Percentiles rank a stretch among this genome's conserved stretches.
These are phyloP conservation scores for Carettochelys insculpta DNA, from an alignment of 2,113 vertebrate genomes.

Conservation along the genomic window DNA sequence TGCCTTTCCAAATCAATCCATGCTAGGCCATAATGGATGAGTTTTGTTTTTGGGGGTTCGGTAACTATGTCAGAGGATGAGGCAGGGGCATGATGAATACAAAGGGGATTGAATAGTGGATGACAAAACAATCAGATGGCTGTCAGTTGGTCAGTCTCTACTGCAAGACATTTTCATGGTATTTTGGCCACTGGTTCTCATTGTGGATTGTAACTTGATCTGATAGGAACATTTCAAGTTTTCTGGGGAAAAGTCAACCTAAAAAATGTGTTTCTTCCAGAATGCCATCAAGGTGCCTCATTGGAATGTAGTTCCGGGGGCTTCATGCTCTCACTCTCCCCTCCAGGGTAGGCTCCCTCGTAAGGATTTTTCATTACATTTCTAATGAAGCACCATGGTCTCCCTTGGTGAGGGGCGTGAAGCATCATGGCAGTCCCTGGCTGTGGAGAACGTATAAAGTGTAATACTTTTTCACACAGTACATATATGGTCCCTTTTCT, in stretches of 20 bases:
- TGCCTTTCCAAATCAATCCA: background rate
- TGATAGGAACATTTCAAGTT: background rate
- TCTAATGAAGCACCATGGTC: background rate
- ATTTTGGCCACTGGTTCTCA: background rate
- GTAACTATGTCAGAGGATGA: background rate
- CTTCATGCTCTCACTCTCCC: background rate
- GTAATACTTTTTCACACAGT: background rate
- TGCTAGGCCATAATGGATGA: background rate
- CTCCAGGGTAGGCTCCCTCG: background rate
- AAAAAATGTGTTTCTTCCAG: background rate
- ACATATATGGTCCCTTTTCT: no score
- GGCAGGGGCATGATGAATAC: background rate
- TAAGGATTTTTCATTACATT: background rate
- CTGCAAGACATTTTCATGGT: background rate
- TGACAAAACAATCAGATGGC: background rate
- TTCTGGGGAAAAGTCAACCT: background rate
- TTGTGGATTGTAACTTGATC: background rate
- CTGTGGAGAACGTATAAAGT: background rate
- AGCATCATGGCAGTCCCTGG: background rate
- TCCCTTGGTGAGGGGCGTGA: background rate
- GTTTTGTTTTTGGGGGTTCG: background rate
- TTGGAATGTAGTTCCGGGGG: background rate
- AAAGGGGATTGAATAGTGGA: background rate
- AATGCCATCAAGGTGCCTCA: background rate
- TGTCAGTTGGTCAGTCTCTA: background rate